Evolutionary conservation across 2,888 invertebrate species (phyloP).

Genomic region (Lydus trimaculatus): DNA sequence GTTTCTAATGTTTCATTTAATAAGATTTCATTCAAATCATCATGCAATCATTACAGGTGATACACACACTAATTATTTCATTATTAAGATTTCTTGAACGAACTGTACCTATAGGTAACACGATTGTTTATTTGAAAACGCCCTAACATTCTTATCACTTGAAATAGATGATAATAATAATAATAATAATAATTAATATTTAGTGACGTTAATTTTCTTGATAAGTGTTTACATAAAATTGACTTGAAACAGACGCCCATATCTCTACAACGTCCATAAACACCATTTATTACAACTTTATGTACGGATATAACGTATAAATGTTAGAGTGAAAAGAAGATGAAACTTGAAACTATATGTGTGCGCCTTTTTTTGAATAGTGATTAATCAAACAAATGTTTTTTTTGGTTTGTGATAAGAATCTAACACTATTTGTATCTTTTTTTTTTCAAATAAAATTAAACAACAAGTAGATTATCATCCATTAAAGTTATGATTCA

Average conservation of each 20-base stretch:
- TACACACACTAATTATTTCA: background rate
- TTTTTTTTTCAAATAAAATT: background rate
- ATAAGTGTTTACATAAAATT: background rate
- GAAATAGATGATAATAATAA: no score
- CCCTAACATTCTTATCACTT: no score
- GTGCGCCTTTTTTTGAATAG: background rate
- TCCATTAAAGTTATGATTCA: background rate
- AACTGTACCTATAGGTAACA: no score
- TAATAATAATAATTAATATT: background rate
- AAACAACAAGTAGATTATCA: background rate
- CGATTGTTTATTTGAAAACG: no score
- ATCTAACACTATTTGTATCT: background rate
- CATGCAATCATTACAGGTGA: background rate
- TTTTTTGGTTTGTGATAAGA: background rate
- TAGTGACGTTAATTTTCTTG: background rate
- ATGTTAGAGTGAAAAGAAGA: background rate
- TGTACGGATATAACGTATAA: background rate
- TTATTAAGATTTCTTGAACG: no score
- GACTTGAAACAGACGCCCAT: background rate
- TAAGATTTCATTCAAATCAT: background rate
- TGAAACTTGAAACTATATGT: background rate
- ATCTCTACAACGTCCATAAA: background rate
- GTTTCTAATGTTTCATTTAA: conserved; percentile 1
- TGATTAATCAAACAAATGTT: conserved; percentile 2
- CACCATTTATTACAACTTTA: background rate